phyloP scores from a whole-genome alignment of 2,888 invertebrate genomes.

The Stenodema calcarata region DNA sequence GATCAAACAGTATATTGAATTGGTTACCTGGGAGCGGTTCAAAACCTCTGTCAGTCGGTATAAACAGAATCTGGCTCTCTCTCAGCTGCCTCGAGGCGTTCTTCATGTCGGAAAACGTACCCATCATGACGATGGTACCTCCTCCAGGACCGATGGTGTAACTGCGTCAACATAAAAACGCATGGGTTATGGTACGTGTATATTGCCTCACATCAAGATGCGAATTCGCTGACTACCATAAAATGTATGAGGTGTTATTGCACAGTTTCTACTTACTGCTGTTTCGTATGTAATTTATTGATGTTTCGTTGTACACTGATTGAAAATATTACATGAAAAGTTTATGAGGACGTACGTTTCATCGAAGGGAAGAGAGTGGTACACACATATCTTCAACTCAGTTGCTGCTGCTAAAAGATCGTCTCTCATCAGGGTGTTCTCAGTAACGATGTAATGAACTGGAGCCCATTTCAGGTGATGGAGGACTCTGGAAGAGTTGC shows the following conservation, averaged over 20 bases:
- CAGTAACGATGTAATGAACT: constrained; percentile 45
- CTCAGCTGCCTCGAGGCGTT: constrained; percentile 20
- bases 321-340: too few species aligned
- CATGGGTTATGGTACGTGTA: too few species aligned
- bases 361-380: constrained; percentile 33
- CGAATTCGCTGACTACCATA: too few species aligned
- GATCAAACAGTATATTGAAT: too few species aligned
- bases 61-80: constrained; percentile 43
- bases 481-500: constrained; percentile 25
- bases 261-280: too few species aligned
- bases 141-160: constrained; percentile 34
- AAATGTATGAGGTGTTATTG: too few species aligned
- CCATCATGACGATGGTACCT: constrained; percentile 47
- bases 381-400: constrained; percentile 49
- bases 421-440: constrained; percentile 13
- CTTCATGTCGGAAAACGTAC: constrained; percentile 19
- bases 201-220: too few species aligned
- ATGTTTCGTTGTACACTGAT: too few species aligned
- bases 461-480: constrained; percentile 51
- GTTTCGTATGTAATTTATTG: too few species aligned
- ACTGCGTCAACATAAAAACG: not conserved
- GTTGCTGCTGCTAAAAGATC: constrained; percentile 46
- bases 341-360: constrained; percentile 44
- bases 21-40: constrained; percentile 50
- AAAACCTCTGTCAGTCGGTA: constrained; percentile 51